These are phyloP conservation scores for Pluvialis apricaria DNA, from an alignment of 2,113 vertebrate genomes.

Conservation along the genomic window DNA sequence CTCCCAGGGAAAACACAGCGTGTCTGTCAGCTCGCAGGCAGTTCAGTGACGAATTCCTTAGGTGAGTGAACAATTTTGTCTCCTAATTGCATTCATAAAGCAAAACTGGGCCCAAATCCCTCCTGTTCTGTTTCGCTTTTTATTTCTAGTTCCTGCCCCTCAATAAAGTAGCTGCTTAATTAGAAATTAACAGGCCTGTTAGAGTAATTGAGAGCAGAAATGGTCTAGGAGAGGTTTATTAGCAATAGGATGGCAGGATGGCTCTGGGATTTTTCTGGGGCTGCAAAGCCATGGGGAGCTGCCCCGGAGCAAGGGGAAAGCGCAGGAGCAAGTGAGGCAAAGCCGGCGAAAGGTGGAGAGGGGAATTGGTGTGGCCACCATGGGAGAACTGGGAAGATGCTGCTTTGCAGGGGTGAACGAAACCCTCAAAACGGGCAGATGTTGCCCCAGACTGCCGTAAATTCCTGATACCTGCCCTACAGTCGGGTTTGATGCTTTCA, in stretches of 20 bases:
- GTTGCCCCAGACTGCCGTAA: background rate
- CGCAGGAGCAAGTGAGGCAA: background rate
- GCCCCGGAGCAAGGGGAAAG: background rate
- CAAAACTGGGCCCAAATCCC: background rate
- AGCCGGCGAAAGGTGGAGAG: background rate
- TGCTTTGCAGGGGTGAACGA: background rate
- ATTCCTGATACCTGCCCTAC: background rate
- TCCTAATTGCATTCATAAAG: slow-evolving; percentile 11
- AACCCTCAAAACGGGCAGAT: background rate
- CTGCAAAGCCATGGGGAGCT: background rate
- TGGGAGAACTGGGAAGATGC: background rate
- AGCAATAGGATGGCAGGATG: background rate
- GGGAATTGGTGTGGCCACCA: rapidly evolving
- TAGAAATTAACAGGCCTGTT: slow-evolving; percentile 27
- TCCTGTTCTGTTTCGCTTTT: background rate
- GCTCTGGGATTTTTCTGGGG: background rate
- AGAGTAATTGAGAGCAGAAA: background rate
- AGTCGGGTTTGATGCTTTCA: background rate
- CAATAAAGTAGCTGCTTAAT: slow-evolving; percentile 16
- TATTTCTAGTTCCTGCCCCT: background rate
- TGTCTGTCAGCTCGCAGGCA: background rate
- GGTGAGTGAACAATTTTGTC: background rate
- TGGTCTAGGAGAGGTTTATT: background rate
- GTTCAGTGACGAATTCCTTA: background rate
- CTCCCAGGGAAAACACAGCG: background rate